Evolutionary conservation across 1,140 invertebrate species (phyloP), one percentile per base, ranked within the genome.

Genomic region (Drosophila orena): DNA sequence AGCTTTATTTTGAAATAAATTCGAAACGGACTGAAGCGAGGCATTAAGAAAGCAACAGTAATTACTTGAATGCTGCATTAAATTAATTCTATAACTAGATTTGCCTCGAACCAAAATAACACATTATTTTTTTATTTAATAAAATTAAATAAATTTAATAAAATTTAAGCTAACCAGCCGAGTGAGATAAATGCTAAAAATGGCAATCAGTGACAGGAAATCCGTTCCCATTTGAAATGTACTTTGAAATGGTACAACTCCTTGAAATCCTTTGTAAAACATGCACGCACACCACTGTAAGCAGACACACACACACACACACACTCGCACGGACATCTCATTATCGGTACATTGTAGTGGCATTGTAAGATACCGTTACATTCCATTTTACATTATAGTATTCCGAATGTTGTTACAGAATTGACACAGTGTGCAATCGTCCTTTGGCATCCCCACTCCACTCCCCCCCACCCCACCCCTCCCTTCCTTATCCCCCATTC

Each of bases 381-480:
- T 69, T 74, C 64, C 49, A 50, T 50, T 50, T 15, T 50, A 50
- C 55, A 54, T 59, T 77, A 40, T 55, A 47, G 44, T 53, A 55
- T 69, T 69, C 59, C 38, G 12, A 77, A 64, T 80, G 46, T 57
- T 65, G 65, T 65, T 53, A 70, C 62, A 59, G 64, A 61, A 70
- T 76, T 75, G 80, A 55, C 49, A 64, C 80, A 83, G 59, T 83
- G 80, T 83, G 80, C 75, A 84, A 46, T 71, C 64, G 80, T 79
- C 52, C 58, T 55, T 44, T 68, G 60, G 46, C 60, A 49, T 42
- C 20, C 27, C n/a, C n/a, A n/a, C n/a, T n/a, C n/a, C n/a, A n/a
- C n/a, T n/a, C n/a, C n/a, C n/a, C n/a, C n/a, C n/a, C n/a, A n/a
- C n/a, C n/a, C 15, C 7, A 37, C 2, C 14, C 27, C 44, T 10